Conservation (phyloP, 2,888 invertebrate species). For the Apantesis nais region DNA sequence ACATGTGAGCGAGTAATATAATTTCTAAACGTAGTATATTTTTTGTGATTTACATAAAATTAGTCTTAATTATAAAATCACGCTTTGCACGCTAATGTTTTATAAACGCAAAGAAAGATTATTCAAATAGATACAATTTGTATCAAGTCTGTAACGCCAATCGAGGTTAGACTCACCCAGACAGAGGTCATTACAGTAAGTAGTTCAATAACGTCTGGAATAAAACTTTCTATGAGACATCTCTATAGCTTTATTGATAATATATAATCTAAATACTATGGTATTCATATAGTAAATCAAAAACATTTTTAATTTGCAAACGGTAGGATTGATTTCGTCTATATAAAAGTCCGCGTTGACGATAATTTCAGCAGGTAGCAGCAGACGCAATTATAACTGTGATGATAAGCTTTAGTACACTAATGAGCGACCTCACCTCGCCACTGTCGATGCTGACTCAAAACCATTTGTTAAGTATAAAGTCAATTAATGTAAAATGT, state of each 20-base stretch:
- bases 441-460: conserved; percentile 50
- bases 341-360: conserved; percentile 16
- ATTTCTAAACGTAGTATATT: conserved; percentile 23
- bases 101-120: conserved; percentile 30
- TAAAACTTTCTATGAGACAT: conserved; percentile 13
- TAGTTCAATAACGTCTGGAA: conserved; percentile 32
- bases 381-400: conserved; percentile 70
- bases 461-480: conserved; percentile 57
- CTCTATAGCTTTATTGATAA: neutral
- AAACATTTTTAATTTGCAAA: conserved; percentile 17
- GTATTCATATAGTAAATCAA: neutral
- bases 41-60: conserved; percentile 33
- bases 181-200: conserved; percentile 59
- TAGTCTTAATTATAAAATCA: conserved; percentile 35
- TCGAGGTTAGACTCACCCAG: conserved; percentile 61
- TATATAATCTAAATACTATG: neutral
- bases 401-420: conserved; percentile 66
- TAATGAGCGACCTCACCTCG: conserved; percentile 64
- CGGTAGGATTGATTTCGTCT: conserved; percentile 26
- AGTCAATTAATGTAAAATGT: conserved; percentile 71
- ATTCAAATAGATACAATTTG: conserved; percentile 53
- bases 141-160: conserved; percentile 60
- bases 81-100: conserved; percentile 33
- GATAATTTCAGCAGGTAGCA: conserved; percentile 45
- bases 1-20: conserved; percentile 20